Percentiles rank a stretch among this genome's conserved stretches.
phyloP scores from a whole-genome alignment of 2,113 vertebrate species.

The Oncorhynchus gorbuscha region DNA sequence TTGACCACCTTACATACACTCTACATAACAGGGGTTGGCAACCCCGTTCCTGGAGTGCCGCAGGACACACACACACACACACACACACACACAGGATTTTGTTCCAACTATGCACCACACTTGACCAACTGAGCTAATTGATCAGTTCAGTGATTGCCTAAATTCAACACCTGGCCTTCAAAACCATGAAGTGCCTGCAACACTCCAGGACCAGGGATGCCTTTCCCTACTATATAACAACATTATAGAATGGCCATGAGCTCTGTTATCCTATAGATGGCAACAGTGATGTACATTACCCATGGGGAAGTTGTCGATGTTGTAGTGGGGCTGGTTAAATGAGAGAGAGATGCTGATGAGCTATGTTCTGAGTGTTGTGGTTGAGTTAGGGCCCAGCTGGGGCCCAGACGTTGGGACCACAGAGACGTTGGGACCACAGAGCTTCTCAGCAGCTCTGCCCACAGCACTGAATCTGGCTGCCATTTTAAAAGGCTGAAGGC shows the following conservation, averaged over 20 bases:
- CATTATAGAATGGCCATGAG: constrained; percentile 10
- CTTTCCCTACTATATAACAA: neutral
- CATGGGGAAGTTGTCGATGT: neutral
- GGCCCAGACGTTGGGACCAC: constrained; percentile 34
- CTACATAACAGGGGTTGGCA: too few species aligned
- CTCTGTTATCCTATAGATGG: constrained; percentile 60
- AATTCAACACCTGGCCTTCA: too few species aligned
- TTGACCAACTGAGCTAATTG: too few species aligned
- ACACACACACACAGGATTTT: too few species aligned
- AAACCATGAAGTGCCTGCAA: too few species aligned
- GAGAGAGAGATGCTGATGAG: constrained; percentile 46
- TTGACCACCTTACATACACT: too few species aligned
- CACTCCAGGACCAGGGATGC: too few species aligned
- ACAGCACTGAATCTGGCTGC: neutral
- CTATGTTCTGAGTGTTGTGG: constrained; percentile 42
- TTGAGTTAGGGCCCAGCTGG: constrained; percentile 51
- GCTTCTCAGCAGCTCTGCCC: constrained; percentile 40
- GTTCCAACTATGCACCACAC: too few species aligned
- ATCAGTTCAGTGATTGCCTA: too few species aligned
- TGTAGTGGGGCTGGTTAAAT: constrained; percentile 9
- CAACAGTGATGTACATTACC: constrained; percentile 44
- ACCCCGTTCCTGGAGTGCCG: too few species aligned
- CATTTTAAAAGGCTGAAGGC: neutral
- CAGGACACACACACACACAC: too few species aligned
- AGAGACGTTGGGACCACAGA: constrained; percentile 30